Conservation (phyloP, 1,140 invertebrate genomes). For the Eueides isabella region DNA sequence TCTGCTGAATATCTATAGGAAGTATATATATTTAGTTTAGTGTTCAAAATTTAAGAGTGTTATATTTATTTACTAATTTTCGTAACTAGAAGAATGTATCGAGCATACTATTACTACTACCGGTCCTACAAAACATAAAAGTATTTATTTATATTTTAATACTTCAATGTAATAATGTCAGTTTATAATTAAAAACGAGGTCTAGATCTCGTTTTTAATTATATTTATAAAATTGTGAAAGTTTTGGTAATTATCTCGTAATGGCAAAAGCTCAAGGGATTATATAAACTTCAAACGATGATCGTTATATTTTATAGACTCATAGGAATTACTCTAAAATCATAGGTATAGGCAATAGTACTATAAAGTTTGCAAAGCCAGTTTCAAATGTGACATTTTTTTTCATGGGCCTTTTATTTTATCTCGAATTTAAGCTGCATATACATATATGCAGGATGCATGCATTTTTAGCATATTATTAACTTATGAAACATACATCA, state of each 20-base stretch:
- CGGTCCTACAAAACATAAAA: no score
- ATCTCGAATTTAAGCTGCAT: no score
- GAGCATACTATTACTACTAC: no score
- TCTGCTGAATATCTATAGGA: no score
- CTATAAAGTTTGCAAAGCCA: background rate
- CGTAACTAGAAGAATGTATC: no score
- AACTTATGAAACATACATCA: no score
- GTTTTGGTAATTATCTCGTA: background rate
- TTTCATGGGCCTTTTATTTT: background rate
- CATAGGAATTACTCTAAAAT: background rate
- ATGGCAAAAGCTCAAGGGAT: background rate
- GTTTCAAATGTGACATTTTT: background rate
- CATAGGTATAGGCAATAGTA: background rate
- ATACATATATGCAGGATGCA: no score
- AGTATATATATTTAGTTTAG: no score
- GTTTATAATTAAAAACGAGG: no score
- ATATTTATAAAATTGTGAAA: background rate
- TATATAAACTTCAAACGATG: background rate
- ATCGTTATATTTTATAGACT: background rate
- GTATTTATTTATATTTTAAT: no score
- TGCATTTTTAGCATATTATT: background rate
- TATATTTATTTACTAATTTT: no score
- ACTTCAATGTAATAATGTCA: background rate
- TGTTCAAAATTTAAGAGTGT: no score
- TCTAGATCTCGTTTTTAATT: background rate